Percentiles rank a stretch among this genome's conserved stretches.
Evolutionary conservation across 2,113 vertebrate genomes (phyloP).

Genomic region (Tinamus guttatus): DNA sequence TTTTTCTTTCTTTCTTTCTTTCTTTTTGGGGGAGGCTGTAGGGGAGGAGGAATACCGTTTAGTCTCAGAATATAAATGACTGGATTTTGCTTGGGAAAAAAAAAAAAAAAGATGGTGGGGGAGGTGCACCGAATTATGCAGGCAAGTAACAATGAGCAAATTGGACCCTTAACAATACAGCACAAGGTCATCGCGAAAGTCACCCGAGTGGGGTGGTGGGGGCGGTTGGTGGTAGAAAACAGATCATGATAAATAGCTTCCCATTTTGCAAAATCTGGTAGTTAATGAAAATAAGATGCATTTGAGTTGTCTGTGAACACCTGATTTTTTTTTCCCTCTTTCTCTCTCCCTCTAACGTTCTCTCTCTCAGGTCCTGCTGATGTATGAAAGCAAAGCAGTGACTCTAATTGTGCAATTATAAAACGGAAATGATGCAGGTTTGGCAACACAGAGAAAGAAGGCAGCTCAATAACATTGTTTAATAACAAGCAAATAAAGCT

Average conservation of each 20-base stretch:
- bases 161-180: constrained; percentile 86
- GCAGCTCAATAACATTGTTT: constrained; percentile 88
- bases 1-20: neutral
- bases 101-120: constrained; percentile 69
- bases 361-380: constrained; percentile 85
- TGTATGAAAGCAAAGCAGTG: constrained; percentile 93
- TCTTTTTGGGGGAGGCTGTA: constrained; percentile 50
- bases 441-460: constrained; percentile 85
- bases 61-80: constrained; percentile 91
- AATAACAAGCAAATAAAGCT: constrained; percentile 89
- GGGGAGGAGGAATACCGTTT: constrained; percentile 87
- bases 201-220: constrained; percentile 82
- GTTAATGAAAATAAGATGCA: constrained; percentile 92
- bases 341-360: constrained; percentile 8
- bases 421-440: constrained; percentile 92
- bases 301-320: constrained; percentile 79
- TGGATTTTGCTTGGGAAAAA: constrained; percentile 82
- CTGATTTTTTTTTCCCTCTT: constrained; percentile 75
- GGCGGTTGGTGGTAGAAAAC: constrained; percentile 90
- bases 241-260: constrained; percentile 97
- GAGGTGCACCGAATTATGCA: constrained; percentile 91
- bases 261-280: constrained; percentile 94
- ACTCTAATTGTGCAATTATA: constrained; percentile 99
- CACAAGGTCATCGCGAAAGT: constrained; percentile 95
- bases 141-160: constrained; percentile 93